A percentile compares a stretch with the other conserved stretches of the same genome.
Evolutionary conservation across 2,113 vertebrate species (phyloP).

Genomic region (Okapia johnstoni): DNA sequence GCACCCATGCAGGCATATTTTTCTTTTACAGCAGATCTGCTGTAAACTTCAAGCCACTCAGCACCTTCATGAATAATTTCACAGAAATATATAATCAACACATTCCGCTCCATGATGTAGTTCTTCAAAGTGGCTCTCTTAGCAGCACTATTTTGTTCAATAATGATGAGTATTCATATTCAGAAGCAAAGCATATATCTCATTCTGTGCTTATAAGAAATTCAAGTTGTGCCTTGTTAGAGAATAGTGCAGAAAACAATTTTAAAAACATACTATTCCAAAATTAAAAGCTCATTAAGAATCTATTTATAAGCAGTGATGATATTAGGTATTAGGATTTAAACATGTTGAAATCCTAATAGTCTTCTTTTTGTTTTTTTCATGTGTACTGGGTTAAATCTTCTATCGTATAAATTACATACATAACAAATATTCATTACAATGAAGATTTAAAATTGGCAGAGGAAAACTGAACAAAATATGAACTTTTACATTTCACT

Average conservation of each 20-base stretch:
- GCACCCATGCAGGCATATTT: background rate
- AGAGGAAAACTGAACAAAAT: constrained; percentile 29
- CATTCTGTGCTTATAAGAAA: background rate
- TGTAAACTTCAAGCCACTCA: background rate
- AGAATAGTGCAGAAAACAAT: background rate
- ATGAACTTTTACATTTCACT: constrained; percentile 10
- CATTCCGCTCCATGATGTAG: background rate
- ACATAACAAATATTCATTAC: background rate
- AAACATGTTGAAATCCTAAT: background rate
- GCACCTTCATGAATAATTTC: constrained; percentile 42
- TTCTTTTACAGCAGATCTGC: background rate
- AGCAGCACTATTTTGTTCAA: background rate
- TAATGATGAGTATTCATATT: background rate
- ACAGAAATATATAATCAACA: background rate
- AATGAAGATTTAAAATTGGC: background rate
- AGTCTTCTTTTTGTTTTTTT: background rate
- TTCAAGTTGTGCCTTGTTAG: background rate
- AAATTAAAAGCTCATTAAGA: background rate
- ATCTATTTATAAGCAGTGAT: background rate
- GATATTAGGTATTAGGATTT: background rate
- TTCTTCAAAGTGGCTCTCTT: background rate
- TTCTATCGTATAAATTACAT: background rate
- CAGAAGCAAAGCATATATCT: background rate
- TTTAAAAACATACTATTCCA: background rate
- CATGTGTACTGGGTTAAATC: background rate